Evolutionary conservation across 2,888 invertebrate genomes (phyloP), one percentile per base, ranked within the genome.

Genomic region (Dicroscelio sp.): DNA sequence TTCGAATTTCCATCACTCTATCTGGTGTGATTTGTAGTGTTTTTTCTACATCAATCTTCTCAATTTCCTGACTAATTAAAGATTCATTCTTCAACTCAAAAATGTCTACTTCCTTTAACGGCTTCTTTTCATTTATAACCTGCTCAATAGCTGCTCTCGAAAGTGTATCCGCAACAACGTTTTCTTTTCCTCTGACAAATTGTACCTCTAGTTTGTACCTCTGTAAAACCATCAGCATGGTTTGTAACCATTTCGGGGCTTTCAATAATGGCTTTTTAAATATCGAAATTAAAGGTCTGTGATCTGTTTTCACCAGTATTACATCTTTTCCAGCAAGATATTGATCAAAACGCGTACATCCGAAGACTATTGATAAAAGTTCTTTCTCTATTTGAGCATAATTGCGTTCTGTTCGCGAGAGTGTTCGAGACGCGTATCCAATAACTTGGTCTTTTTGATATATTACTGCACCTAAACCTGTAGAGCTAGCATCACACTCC

Each of bases 371-470:
- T 3, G 96, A 96, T 48, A 95, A 76, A 20, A 94, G 89, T 84
- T 96, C 96, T 88, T 96, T 95, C 71, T 96, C 96, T 14, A 95
- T 95, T 82, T 95, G 94, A 10, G 94, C 92, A 90, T 95, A 95
- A 31, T 90, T 92, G 33, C 78, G 31, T 91, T 96, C 95, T 0
- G 92, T 88, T 31, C 75, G n/a, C 6, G 94, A 94, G 35, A 96
- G 78, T 0, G 95, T 89, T 88, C 93, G 94, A 33, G 96, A 95
- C 8, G 95, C 96, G 92, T 95, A 96, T 6, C 94, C 95, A 35
- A 96, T 90, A 6, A 96, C 95, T 84, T 95, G 91, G 25, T 93
- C 93, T 30, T 96, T 93, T 91, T 96, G 96, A 4, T 95, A 80
- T 14, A 96, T 80, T 14, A 93, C 95, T 58, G 96, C 95, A 20